Evolutionary conservation across 2,888 invertebrate species (phyloP), one percentile per base, ranked within the genome.

Genomic region (Pyralis farinalis): DNA sequence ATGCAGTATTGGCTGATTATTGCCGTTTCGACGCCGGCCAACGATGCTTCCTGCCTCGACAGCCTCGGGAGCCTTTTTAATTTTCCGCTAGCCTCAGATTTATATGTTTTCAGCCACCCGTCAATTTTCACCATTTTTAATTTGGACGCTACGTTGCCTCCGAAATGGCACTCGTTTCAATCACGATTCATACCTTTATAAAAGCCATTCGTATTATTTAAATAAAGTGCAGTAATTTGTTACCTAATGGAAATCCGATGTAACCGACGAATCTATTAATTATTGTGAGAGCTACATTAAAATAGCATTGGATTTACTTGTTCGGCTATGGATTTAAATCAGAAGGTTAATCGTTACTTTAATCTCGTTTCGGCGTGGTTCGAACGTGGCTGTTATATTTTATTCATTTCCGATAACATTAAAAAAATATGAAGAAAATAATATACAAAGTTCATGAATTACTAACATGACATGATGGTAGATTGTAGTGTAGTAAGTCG

Each of bases 31-130:
- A 59, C 63, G 60, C 53, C 49, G 52, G 44, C 47, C 54, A 55
- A 58, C 25, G 25, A 56, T 55, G 60, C 60, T 46, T 52, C 49
- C 56, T 48, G 48, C 57, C 47, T 46, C 58, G 49, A 59, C 70
- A 8, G 77, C 79, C 76, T 67, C 74, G 65, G 73, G 81, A 65
- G 61, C 68, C 69, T 70, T 82, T 85, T 85, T 85, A 85, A 85
- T 85, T 85, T 85, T 84, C 83, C 85, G 84, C 85, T 75, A 83
- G 82, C 77, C 69, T 66, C 71, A 71, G 83, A 84, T 82, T 83
- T 83, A 82, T 83, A 79, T 82, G 81, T 82, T 81, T 84, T 77
- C 80, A 70, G 67, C 62, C 67, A 69, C 60, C 66, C 74, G 83
- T 81, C 83, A 81, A 81, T 84, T 82, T 79, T 71, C 73, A 54